Conservation (phyloP, 2,797 vertebrate species). For the Garrulus glandarius region DNA sequence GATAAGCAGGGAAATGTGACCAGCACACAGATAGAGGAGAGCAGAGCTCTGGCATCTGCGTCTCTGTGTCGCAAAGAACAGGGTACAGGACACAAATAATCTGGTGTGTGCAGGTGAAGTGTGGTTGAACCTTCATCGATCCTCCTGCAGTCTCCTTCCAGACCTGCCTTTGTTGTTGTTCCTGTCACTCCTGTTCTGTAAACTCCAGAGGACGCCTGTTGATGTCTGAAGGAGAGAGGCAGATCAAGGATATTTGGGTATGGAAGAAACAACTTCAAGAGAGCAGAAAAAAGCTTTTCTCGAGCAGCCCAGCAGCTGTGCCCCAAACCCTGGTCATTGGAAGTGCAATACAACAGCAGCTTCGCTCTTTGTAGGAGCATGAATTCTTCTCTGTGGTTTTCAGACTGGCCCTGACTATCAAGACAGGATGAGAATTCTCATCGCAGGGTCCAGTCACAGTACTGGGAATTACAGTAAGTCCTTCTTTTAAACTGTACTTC, state of each 20-base stretch:
- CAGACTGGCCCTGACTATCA: background rate
- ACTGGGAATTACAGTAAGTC: background rate
- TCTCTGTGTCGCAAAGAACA: background rate
- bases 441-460: background rate
- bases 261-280: background rate
- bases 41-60: accelerated
- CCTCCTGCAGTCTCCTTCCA: background rate
- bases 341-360: background rate
- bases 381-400: background rate
- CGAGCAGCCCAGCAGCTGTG: accelerated
- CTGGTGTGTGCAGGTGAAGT: accelerated
- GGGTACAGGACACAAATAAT: background rate
- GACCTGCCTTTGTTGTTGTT: background rate
- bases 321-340: background rate
- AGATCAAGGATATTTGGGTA: background rate
- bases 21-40: background rate
- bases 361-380: accelerated
- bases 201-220: background rate
- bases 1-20: background rate
- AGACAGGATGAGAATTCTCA: background rate
- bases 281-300: background rate
- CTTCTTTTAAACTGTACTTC: background rate
- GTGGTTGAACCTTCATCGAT: background rate
- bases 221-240: background rate
- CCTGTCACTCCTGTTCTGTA: background rate